Evolutionary conservation across 2,113 vertebrate species (phyloP), one percentile per base, ranked within the genome.

Genomic region (Polyodon spathula): DNA sequence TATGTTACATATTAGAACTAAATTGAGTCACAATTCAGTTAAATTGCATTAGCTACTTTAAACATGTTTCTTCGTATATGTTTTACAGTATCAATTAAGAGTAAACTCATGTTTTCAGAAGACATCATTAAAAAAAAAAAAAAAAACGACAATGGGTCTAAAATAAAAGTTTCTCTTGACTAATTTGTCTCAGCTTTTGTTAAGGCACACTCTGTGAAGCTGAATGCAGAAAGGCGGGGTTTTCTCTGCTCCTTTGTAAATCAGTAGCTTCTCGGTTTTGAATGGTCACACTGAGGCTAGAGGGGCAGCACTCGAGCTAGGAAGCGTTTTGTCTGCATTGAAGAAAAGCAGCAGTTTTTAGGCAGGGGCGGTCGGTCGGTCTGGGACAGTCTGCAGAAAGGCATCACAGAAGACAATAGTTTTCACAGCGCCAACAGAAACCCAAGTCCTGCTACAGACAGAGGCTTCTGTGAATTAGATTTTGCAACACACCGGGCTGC

Each of bases 301-400:
- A 65, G 73, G 62, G 66, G 74, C 72, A 68, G 80, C 88, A 79
- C 84, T 71, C 76, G 84, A 68, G 76, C 89, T 80, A 76, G 86
- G 78, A 74, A 16, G 63, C 75, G 79, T 84, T 87, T 88, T 89
- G 87, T 87, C 78, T 85, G 84, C 81, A 77, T 85, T 81, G 81
- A 67, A 80, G 83, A 59, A 85, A n/a, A n/a, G n/a, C n/a, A n/a
- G n/a, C n/a, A n/a, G 81, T n/a, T 76, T 78, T 84, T 64, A 76
- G 81, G 70, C 77, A 60, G 72, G 85, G 85, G 85, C 70, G 83
- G 69, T 83, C 70, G 83, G 69, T 83, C 83, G 77, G 73, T 83
- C 68, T 61, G 68, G 81, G 81, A 73, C 60, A 83, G 69, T 76
- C 59, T 73, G 86, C 81, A 71, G 81, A 77, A 43, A 81, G 68